These are phyloP conservation scores for Lasioglossum villosulum DNA, from an alignment of 2,888 invertebrate genomes.

Conservation along the genomic window DNA sequence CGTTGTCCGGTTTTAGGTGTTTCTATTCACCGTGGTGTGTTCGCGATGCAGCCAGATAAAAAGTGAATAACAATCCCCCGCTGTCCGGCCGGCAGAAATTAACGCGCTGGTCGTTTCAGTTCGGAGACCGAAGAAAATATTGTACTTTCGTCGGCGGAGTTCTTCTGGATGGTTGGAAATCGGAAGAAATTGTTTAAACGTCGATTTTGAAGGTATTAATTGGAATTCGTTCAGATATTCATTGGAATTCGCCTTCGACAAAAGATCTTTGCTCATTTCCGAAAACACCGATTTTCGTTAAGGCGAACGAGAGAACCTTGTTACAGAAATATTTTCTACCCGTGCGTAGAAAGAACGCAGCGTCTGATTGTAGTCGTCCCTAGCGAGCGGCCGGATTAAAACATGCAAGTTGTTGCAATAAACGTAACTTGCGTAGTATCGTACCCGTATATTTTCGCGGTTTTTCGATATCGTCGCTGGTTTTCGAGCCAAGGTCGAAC, in stretches of 20 bases:
- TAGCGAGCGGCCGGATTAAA: conserved; percentile 14
- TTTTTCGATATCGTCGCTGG: conserved; percentile 27
- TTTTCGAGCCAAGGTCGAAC: conserved; percentile 47
- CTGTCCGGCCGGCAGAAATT: background rate
- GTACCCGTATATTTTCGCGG: conserved; percentile 15
- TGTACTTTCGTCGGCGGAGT: background rate
- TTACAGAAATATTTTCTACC: background rate
- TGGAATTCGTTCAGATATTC: background rate
- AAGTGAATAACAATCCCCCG: background rate
- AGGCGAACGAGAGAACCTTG: background rate
- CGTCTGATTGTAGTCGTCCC: background rate
- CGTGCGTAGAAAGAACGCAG: background rate
- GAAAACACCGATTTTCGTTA: background rate
- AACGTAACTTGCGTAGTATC: conserved; percentile 7
- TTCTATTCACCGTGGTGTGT: background rate
- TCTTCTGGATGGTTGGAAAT: background rate
- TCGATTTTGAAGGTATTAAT: background rate
- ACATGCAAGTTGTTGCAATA: conserved; percentile 13
- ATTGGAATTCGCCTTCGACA: too few species aligned
- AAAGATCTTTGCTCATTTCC: too few species aligned
- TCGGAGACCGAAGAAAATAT: background rate
- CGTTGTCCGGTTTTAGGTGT: conserved; percentile 2
- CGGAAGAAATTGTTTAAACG: background rate
- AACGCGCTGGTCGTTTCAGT: background rate
- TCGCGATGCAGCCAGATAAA: background rate